Base-by-base conservation (phyloP, 2,888 invertebrate genomes). In the Andrena bicolor region DNA sequence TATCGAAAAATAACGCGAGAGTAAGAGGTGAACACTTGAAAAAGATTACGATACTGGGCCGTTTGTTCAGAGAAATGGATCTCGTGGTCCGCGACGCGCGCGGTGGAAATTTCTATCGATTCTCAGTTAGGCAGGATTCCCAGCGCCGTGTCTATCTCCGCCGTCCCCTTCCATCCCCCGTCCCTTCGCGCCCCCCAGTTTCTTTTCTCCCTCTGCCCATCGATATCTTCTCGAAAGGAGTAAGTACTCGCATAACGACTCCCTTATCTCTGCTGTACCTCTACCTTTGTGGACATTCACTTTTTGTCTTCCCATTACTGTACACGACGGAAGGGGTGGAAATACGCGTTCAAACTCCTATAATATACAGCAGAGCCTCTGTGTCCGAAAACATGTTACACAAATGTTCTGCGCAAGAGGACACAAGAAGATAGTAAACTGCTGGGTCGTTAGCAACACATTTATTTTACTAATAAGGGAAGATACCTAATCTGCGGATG, bases 21-120 rank as follows among this genome's bases (percentile, higher is more conserved):
- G 73, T 63, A 81, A 82, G 68, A 60, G 68, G 79, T 51, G 69
- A 66, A 63, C 77, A 80, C 77, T 77, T 80, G 79, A 79, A 76
- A 87, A 87, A 82, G 79, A 86, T 89, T 87, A 86, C 85, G 87
- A 87, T 85, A 86, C 76, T 30, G 66, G 65, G 80, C 82, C 82
- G 84, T 88, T 88, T 87, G 88, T 84, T 84, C 75, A 51, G 66
- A 72, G 81, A 81, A 87, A 84, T 82, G 80, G 78, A 83, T 84
- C 81, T 77, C 76, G 83, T 28, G 51, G 73, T 75, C 70, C 72
- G 49, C 73, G 74, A 83, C 79, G 78, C 75, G 74, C 73, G 69
- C 71, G 58, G 70, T 84, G 79, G 79, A 85, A 88, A 89, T 87
- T 89, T 82, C 83, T 87, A 88, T 89, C 84, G 89, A 89, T 89